A percentile compares a stretch with the other conserved stretches of the same genome.
These are phyloP conservation scores for Zalophus californianus DNA, from an alignment of 2,797 vertebrate species.

Conservation along the genomic window DNA sequence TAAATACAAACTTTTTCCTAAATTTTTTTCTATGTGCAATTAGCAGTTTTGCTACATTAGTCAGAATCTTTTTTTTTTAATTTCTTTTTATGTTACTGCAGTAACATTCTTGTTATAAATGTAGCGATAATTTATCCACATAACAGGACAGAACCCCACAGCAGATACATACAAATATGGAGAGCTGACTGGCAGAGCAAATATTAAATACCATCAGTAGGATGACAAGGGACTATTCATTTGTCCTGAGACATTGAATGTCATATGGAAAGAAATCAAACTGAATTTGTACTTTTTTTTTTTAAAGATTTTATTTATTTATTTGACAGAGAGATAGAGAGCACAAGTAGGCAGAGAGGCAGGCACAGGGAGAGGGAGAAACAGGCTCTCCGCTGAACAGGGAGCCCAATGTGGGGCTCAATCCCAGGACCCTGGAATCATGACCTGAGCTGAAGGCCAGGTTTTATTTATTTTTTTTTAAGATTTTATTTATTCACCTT, in stretches of 20 bases:
- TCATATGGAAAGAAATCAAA: background rate
- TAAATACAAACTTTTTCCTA: background rate
- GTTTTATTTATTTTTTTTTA: no score
- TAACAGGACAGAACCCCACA: background rate
- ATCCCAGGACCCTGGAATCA: no score
- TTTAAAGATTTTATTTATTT: no score
- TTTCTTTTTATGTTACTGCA: background rate
- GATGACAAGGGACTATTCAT: no score
- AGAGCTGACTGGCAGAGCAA: background rate
- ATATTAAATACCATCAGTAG: background rate
- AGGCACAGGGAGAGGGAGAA: no score
- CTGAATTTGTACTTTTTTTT: background rate
- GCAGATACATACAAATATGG: background rate
- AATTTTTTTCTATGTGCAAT: background rate
- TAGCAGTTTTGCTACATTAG: background rate
- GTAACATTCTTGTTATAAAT: background rate
- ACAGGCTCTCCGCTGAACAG: no score
- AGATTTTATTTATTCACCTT: no score
- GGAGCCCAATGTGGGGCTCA: no score
- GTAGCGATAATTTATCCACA: background rate
- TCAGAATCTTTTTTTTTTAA: background rate
- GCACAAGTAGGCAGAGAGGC: no score
- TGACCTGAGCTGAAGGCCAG: no score
- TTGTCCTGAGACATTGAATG: background rate
- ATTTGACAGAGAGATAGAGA: no score